These are phyloP conservation scores for Crossoptilon crossoptilon DNA, from an alignment of 2,797 vertebrate species.

Conservation along the genomic window DNA sequence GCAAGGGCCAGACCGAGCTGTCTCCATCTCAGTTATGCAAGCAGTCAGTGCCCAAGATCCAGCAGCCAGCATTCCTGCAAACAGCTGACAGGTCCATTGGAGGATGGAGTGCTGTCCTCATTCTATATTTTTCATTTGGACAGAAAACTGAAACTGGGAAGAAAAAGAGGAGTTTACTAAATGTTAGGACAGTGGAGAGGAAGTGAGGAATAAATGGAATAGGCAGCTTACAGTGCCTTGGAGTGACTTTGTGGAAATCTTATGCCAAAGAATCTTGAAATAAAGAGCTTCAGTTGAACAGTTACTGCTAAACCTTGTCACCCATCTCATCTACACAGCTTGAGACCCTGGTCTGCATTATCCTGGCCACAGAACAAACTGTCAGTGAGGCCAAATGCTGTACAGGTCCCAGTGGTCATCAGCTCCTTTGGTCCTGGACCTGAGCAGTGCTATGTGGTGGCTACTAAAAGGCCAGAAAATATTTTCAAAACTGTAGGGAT, in stretches of 20 bases:
- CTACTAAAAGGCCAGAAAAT: neutral
- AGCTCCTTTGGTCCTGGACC: neutral
- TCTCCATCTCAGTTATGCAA: constrained; percentile 47
- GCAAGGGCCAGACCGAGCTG: constrained; percentile 44
- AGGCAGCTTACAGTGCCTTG: neutral
- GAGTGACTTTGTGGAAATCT: neutral
- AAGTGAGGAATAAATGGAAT: neutral
- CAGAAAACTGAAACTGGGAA: constrained; percentile 30
- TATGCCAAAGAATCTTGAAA: neutral
- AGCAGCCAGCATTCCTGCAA: constrained; percentile 66
- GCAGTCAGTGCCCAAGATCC: constrained; percentile 48
- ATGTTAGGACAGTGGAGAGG: neutral
- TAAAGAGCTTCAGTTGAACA: neutral
- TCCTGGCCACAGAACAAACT: neutral
- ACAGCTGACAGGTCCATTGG: constrained; percentile 39
- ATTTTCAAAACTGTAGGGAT: neutral
- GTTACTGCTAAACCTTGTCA: neutral
- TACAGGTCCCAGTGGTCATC: neutral
- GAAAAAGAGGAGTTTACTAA: neutral
- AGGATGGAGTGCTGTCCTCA: constrained; percentile 3
- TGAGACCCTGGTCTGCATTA: neutral
- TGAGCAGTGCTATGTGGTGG: neutral
- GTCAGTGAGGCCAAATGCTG: neutral
- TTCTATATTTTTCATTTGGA: constrained; percentile 54
- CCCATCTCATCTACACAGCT: neutral